Percentiles rank a stretch among this genome's conserved stretches.
Evolutionary conservation across 1,140 invertebrate species (phyloP).

Genomic region (Dendrolimus kikuchii): DNA sequence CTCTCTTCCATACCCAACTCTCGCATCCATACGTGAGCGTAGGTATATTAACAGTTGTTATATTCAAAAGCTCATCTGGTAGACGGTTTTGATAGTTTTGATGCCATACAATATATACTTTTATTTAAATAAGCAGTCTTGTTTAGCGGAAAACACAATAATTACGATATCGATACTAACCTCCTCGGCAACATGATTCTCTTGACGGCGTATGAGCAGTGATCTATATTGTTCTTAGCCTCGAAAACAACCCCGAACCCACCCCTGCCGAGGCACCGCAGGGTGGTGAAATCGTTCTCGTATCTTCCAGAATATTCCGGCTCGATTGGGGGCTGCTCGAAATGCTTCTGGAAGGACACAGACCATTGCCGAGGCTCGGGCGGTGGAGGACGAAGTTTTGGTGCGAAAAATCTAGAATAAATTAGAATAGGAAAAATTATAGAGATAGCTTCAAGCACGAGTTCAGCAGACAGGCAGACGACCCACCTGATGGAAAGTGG

Average conservation of each 20-base stretch:
- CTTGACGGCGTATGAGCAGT: slow-evolving; percentile 96
- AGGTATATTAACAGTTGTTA: too few relatives aligned
- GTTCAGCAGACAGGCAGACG: too few relatives aligned
- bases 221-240: slow-evolving; percentile 95
- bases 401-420: slow-evolving; percentile 1
- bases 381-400: neutral
- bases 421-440: too few relatives aligned
- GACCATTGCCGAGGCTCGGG: neutral
- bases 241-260: slow-evolving; percentile 98
- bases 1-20: too few relatives aligned
- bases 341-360: slow-evolving; percentile 43
- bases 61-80: too few relatives aligned
- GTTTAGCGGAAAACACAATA: too few relatives aligned
- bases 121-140: too few relatives aligned
- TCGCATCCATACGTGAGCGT: too few relatives aligned
- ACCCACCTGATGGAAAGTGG: too few relatives aligned
- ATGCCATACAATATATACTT: too few relatives aligned
- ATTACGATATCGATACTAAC: slow-evolving; percentile 62
- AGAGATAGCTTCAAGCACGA: too few relatives aligned
- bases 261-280: slow-evolving; percentile 91
- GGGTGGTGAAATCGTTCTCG: slow-evolving; percentile 88
- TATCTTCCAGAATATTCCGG: slow-evolving; percentile 81
- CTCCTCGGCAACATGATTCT: slow-evolving; percentile 90
- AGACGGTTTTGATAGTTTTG: too few relatives aligned
- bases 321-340: slow-evolving; percentile 40